Conservation (phyloP, 2,888 invertebrate genomes). For the Lypha dubia region DNA sequence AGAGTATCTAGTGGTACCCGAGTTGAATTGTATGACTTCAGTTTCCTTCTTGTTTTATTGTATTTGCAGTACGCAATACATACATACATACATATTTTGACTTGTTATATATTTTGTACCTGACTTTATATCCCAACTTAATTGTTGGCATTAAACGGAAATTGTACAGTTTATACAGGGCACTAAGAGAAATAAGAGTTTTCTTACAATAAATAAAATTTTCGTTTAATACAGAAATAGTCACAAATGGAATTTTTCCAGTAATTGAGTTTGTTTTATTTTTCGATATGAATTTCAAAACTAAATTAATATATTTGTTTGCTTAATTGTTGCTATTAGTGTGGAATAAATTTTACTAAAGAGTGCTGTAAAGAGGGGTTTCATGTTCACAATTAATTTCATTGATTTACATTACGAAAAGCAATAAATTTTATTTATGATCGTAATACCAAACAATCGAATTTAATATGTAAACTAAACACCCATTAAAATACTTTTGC, state of each 20-base stretch:
- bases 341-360: too few species aligned
- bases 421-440: not conserved
- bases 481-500: conserved; percentile 42
- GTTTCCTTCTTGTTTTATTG: conserved; percentile 14
- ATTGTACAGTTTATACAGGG: conserved; percentile 75
- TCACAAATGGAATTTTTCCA: too few species aligned
- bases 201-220: too few species aligned
- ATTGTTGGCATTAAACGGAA: conserved; percentile 80
- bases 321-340: not conserved
- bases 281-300: too few species aligned
- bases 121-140: conserved; percentile 79
- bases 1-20: conserved; percentile 21
- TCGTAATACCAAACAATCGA: conserved; percentile 11
- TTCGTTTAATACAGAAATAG: too few species aligned
- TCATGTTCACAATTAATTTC: too few species aligned
- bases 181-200: not conserved
- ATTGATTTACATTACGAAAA: too few species aligned
- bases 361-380: not conserved
- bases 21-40: conserved; percentile 35
- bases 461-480: conserved; percentile 16
- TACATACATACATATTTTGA: conserved; percentile 2
- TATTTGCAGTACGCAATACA: too few species aligned
- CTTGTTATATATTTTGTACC: conserved; percentile 17
- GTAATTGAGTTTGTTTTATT: too few species aligned
- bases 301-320: not conserved